Base-by-base conservation (phyloP, 2,888 invertebrate species). In the Meteorus colon region DNA sequence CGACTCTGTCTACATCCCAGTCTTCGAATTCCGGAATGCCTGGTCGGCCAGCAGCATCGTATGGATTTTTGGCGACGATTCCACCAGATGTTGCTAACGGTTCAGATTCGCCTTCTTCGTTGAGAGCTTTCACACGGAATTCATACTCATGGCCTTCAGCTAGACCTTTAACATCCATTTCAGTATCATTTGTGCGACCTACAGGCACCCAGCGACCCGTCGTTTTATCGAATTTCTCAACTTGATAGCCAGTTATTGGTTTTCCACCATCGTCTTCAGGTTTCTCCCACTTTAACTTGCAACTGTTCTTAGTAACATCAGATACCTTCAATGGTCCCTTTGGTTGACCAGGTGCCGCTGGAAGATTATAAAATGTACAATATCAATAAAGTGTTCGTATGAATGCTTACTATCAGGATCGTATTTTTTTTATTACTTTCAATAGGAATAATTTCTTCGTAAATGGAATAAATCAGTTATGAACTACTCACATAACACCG, bases 211-310 rank as follows among this genome's bases (percentile, higher is more conserved):
- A 98, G 81, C 96, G 93, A 19, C 97, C 97, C 65, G 97, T 97
- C 0, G 94, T 94, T 80, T 95, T 95, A 90, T 99, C 98, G 79
- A 97, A 92, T 89, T 98, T 98, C 88, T 98, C 99, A 0, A 99
- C 95, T 79, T 96, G 94, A 88, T 98, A 98, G 77, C 95, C 96
- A n/a, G 95, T 95, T 27, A 97, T 93, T 14, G 97, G 97, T 90
- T 96, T 96, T 84, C 98, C 98, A 84, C 97, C 98, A 90, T 98
- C 97, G 88, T 98, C 97, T 84, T 97, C 96, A 0, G 98, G 98
- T 84, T 97, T 97, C 84, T 96, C 94, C 98, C 98, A 98, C 81
- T 95, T 94, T 69, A 98, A 91, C 87, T 97, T 97, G 89, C 96
- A 96, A 73, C 96, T 95, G 82, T 95, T 94, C 89, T 97, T 97